phyloP scores from a whole-genome alignment of 2,888 invertebrate species.

The Dastarcus helophoroides region DNA sequence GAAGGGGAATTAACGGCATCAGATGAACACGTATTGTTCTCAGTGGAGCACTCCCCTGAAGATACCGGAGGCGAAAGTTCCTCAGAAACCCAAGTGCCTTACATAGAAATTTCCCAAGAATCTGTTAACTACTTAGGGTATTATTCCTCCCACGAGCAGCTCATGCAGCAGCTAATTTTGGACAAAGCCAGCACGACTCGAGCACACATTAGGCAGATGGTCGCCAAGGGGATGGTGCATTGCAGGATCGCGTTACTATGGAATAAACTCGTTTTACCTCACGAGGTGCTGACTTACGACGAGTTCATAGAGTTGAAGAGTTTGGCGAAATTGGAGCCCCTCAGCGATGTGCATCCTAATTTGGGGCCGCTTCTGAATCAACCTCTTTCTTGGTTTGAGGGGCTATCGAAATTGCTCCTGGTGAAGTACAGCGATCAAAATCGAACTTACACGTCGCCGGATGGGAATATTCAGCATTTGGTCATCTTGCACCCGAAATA shows the following conservation, averaged over 20 bases:
- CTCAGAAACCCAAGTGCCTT: slow-evolving; percentile 15
- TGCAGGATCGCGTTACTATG: slow-evolving; percentile 60
- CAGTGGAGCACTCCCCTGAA: slow-evolving; percentile 13
- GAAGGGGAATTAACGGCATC: slow-evolving; percentile 5
- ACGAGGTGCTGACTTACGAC: slow-evolving; percentile 41
- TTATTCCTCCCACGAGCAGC: slow-evolving; percentile 54
- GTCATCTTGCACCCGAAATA: slow-evolving; percentile 52
- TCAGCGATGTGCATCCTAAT: slow-evolving; percentile 47
- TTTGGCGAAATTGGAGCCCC: slow-evolving; percentile 45
- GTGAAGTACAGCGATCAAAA: slow-evolving; percentile 48
- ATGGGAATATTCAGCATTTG: slow-evolving; percentile 48
- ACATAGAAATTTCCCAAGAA: slow-evolving; percentile 43
- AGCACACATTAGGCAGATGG: slow-evolving; percentile 47
- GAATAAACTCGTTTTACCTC: slow-evolving; percentile 49
- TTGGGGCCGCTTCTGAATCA: slow-evolving; percentile 47
- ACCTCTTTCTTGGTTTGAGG: slow-evolving; percentile 52
- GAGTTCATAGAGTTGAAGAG: slow-evolving; percentile 55
- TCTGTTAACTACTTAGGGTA: slow-evolving; percentile 58
- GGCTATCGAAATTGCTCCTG: slow-evolving; percentile 46
- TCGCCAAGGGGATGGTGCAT: slow-evolving; percentile 50
- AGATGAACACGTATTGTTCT: slow-evolving; percentile 18
- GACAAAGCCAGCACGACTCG: slow-evolving; percentile 46
- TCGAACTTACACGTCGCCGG: slow-evolving; percentile 46
- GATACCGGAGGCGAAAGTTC: slow-evolving; percentile 5
- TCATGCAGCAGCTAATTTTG: slow-evolving; percentile 50